Conservation (phyloP, 2,113 vertebrate genomes). For the Rhinolophus ferrumequinum region DNA sequence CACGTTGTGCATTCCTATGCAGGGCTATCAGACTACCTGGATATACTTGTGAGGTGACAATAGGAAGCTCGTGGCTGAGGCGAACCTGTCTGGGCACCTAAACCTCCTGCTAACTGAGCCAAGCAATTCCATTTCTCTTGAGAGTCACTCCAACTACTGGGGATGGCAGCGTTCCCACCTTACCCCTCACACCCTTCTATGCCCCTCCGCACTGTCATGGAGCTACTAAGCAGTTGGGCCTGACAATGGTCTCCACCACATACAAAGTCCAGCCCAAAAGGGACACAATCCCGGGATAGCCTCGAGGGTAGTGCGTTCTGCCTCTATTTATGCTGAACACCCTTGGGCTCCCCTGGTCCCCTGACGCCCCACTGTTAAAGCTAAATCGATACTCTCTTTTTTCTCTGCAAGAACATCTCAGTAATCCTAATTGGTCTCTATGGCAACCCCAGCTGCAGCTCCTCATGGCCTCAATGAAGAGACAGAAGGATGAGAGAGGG, state of each 20-base stretch:
- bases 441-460: conserved; percentile 81
- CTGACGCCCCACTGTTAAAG: conserved; percentile 71
- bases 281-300: background rate
- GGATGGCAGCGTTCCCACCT: background rate
- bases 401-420: conserved; percentile 77
- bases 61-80: background rate
- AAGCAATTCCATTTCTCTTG: background rate
- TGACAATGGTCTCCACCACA: background rate
- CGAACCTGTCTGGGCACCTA: background rate
- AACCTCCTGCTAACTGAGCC: background rate
- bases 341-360: conserved; percentile 60
- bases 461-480: conserved; percentile 71
- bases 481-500: conserved; percentile 78
- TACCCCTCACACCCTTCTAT: background rate
- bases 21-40: background rate
- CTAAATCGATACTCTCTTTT: conserved; percentile 79
- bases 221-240: background rate
- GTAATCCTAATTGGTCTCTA: conserved; percentile 83
- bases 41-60: background rate
- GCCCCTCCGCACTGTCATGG: background rate
- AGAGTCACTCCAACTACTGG: background rate
- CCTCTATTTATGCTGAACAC: conserved; percentile 53
- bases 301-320: background rate
- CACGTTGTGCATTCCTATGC: rapidly evolving
- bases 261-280: background rate